phyloP scores from a whole-genome alignment of 2,797 vertebrate species.

The Poeciliopsis turneri region DNA sequence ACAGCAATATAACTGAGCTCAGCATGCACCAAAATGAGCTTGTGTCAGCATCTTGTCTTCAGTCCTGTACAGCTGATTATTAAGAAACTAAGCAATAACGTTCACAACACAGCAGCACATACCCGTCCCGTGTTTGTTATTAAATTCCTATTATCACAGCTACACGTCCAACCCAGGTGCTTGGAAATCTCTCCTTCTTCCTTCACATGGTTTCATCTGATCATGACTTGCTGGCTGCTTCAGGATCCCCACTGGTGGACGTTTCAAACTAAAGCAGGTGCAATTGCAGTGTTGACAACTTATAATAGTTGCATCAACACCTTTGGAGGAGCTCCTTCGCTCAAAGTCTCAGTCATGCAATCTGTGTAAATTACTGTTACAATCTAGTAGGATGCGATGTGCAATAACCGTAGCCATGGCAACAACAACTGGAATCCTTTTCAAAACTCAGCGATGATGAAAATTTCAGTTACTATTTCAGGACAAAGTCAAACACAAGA shows the following conservation, averaged over 20 bases:
- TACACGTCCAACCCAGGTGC: background rate
- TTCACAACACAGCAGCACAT: background rate
- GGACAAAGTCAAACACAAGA: background rate
- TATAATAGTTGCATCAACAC: background rate
- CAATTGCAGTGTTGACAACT: constrained; percentile 7
- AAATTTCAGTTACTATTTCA: background rate
- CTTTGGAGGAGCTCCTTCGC: background rate
- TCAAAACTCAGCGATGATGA: background rate
- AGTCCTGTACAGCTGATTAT: background rate
- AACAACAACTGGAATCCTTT: background rate
- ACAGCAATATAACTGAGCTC: background rate
- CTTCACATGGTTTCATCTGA: background rate
- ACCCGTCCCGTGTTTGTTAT: background rate
- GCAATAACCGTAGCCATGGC: background rate
- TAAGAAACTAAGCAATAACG: background rate
- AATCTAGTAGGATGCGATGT: background rate
- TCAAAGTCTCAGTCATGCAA: background rate
- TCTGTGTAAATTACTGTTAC: background rate
- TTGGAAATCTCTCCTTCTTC: background rate
- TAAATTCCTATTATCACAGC: background rate
- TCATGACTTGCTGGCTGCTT: background rate
- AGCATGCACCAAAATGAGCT: background rate
- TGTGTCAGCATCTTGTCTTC: background rate
- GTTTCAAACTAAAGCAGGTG: constrained; percentile 10
- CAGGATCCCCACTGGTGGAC: constrained; percentile 8